These are phyloP conservation scores for Emydoidea blandingii DNA, from an alignment of 2,797 vertebrate genomes.

Conservation along the genomic window DNA sequence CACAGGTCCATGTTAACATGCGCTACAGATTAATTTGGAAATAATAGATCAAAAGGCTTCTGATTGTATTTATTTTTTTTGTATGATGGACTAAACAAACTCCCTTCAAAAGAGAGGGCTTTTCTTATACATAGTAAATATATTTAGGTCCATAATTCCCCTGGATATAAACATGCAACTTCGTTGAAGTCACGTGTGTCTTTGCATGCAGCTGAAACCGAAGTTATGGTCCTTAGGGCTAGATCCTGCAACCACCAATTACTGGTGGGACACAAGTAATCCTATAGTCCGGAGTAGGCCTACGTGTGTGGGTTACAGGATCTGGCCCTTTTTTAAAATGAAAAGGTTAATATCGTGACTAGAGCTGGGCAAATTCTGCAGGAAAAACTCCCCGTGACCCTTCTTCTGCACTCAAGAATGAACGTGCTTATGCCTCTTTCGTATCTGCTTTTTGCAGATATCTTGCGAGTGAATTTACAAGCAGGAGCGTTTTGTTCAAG, in stretches of 20 bases:
- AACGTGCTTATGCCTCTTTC: neutral
- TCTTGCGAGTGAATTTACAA: neutral
- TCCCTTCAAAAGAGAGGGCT: accelerated
- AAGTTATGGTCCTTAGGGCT: neutral
- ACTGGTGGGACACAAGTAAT: neutral
- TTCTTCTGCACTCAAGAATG: neutral
- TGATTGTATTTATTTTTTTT: neutral
- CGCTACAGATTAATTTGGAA: neutral
- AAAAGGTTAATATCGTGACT: neutral
- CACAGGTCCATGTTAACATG: neutral
- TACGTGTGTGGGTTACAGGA: accelerated
- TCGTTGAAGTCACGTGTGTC: accelerated
- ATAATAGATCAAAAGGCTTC: neutral
- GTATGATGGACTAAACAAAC: neutral
- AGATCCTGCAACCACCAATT: neutral
- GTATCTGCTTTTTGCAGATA: neutral
- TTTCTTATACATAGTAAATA: neutral
- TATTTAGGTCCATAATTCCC: neutral
- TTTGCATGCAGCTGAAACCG: neutral
- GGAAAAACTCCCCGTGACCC: neutral
- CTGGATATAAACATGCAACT: accelerated
- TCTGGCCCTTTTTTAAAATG: neutral
- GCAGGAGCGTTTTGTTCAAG: neutral
- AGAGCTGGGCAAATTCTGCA: neutral
- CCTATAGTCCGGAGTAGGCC: neutral